Evolutionary conservation across 2,888 invertebrate species (phyloP).

Genomic region (Hirtodrosophila confusa): DNA sequence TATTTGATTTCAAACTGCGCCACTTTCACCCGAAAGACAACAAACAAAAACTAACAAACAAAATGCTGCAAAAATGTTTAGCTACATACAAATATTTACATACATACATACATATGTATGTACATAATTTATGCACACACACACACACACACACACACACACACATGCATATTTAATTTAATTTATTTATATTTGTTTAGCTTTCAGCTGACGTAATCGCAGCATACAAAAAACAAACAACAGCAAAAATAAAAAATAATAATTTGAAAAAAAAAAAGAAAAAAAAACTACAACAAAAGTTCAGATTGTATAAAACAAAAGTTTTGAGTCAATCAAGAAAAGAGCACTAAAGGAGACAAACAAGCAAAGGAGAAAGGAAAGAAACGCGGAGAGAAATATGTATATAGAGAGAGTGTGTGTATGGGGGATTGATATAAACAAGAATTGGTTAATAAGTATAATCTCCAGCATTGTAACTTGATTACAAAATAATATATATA

Average conservation of each 20-base stretch:
- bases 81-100: neutral
- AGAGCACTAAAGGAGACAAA: no score
- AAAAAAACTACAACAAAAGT: conserved; percentile 20
- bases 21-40: conserved; percentile 62
- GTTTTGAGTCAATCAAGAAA: conserved; percentile 41
- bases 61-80: conserved; percentile 25
- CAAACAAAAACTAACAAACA: conserved; percentile 49
- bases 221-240: conserved; percentile 52
- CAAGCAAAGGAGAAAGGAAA: no score
- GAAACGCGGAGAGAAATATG: no score
- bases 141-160: neutral
- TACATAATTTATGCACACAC: neutral
- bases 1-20: conserved; percentile 61
- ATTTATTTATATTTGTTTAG: conserved; percentile 31
- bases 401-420: no score
- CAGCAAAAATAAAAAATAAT: conserved; percentile 13
- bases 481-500: no score
- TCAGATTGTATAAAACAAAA: conserved; percentile 46
- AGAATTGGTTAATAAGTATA: no score
- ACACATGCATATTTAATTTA: conserved; percentile 18
- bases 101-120: neutral
- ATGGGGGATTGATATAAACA: no score
- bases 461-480: no score
- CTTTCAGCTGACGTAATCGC: conserved; percentile 57
- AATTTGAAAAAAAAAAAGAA: conserved; percentile 26